Percentiles rank a stretch among this genome's conserved stretches.
Evolutionary conservation across 2,888 invertebrate species (phyloP).

Genomic region (Lochmaea crataegi): DNA sequence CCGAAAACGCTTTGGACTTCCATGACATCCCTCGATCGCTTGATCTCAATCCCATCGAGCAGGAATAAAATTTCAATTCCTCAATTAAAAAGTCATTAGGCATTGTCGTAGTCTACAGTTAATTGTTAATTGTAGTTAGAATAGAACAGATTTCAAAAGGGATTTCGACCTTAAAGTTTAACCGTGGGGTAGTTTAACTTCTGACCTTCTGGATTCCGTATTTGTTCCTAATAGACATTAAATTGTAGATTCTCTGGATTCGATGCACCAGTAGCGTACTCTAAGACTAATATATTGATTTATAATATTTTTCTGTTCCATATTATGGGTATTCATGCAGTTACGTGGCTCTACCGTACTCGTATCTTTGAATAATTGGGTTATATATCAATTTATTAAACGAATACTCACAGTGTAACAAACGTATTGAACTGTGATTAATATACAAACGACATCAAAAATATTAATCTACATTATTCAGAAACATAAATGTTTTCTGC

Average conservation of each 20-base stretch:
- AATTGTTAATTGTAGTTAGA: constrained; percentile 14
- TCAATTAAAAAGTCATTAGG: constrained; percentile 6
- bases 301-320: no score
- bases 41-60: no score
- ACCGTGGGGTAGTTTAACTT: constrained; percentile 7
- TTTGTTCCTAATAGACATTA: constrained; percentile 18
- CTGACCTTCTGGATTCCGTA: constrained; percentile 11
- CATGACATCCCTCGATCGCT: no score
- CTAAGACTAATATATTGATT: no score
- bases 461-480: background rate
- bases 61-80: background rate
- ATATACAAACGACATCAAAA: background rate
- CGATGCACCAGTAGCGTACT: background rate
- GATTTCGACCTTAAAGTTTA: background rate
- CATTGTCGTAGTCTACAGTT: background rate
- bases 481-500: background rate
- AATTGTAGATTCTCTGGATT: constrained; percentile 8
- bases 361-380: no score
- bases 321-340: no score
- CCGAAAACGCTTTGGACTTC: no score
- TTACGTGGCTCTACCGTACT: no score
- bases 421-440: background rate
- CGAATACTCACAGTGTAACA: no score
- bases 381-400: no score
- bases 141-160: constrained; percentile 16